Evolutionary conservation across 2,888 invertebrate species (phyloP).

Genomic region (Tachina lurida): DNA sequence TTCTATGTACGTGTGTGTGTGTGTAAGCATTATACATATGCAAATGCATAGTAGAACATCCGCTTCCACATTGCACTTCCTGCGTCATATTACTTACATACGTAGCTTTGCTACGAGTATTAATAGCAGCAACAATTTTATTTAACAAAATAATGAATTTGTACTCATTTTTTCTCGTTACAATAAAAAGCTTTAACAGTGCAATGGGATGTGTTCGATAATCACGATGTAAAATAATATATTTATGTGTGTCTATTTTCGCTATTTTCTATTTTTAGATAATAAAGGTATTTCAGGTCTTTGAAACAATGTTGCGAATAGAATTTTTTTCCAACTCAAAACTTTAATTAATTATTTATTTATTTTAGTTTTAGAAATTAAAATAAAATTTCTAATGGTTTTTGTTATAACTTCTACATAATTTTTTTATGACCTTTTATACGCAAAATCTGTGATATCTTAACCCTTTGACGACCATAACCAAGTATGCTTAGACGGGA

Average conservation of each 20-base stretch:
- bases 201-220: conserved; percentile 14
- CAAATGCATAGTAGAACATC: conserved; percentile 51
- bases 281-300: not conserved
- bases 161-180: conserved; percentile 18
- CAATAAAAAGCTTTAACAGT: not conserved
- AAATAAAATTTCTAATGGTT: no score
- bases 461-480: no score
- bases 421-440: no score
- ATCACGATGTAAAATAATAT: conserved; percentile 20
- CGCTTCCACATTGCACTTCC: conserved; percentile 67
- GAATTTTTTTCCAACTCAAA: not conserved
- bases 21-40: conserved; percentile 13
- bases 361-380: no score
- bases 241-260: conserved; percentile 22
- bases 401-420: no score
- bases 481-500: no score
- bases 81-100: conserved; percentile 55
- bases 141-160: conserved; percentile 58
- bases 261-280: conserved; percentile 10
- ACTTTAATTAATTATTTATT: no score
- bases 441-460: no score
- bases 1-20: not conserved
- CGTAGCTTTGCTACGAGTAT: conserved; percentile 41
- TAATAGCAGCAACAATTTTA: conserved; percentile 44
- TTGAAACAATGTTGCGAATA: not conserved